Evolutionary conservation across 2,113 vertebrate species (phyloP).

Genomic region (Melanocharis versteri): DNA sequence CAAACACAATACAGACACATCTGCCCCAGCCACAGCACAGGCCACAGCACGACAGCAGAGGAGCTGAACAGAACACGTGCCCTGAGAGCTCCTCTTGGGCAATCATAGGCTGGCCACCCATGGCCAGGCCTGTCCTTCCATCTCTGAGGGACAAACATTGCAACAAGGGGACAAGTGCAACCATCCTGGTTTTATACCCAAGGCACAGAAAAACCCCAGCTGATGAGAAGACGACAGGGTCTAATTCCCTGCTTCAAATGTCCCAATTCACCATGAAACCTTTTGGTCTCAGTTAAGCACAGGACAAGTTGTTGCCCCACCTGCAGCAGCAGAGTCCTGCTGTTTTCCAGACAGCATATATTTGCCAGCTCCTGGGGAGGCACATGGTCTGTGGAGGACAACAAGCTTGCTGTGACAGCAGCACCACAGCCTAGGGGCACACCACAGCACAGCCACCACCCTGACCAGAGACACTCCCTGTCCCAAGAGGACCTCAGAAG

Average conservation of each 20-base stretch:
- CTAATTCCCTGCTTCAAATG: not conserved
- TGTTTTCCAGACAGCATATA: not conserved
- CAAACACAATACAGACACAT: fast-evolving
- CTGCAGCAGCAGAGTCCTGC: not conserved
- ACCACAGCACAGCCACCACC: not conserved
- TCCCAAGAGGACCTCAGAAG: not conserved
- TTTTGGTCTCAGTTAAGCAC: not conserved
- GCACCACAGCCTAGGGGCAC: not conserved
- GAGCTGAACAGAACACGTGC: fast-evolving
- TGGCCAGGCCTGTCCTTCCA: not conserved
- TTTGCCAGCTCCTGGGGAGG: not conserved
- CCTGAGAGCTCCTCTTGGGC: not conserved
- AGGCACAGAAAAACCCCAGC: not conserved
- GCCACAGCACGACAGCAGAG: not conserved
- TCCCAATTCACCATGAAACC: not conserved
- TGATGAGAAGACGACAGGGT: not conserved
- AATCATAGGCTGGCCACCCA: not conserved
- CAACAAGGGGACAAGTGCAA: fast-evolving
- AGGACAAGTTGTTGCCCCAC: not conserved
- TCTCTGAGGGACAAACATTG: not conserved
- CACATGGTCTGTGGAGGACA: not conserved
- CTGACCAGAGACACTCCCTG: not conserved
- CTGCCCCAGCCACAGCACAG: not conserved
- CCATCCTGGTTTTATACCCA: not conserved
- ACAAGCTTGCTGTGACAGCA: not conserved